Evolutionary conservation across 2,113 vertebrate genomes (phyloP), one percentile per base, ranked within the genome.

Genomic region (Lagopus leucura): DNA sequence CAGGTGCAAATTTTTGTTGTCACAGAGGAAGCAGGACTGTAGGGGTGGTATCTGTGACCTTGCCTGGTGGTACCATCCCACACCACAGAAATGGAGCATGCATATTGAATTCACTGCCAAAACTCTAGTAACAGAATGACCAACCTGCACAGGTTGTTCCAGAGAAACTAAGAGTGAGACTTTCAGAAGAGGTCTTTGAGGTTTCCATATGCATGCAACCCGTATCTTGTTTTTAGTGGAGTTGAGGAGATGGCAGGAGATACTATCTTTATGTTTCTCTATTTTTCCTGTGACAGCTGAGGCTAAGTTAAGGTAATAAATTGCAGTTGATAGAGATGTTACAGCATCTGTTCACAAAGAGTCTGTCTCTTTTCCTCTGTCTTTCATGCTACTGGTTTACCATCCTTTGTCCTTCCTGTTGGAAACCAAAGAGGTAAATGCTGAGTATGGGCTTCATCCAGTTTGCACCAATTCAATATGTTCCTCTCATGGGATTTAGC

Each of bases 51-150:
- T 38, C 50, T 83, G 69, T 79, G 63, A 55, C 73, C 72, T 81
- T 58, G 70, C 10, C 27, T 80, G 32, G 16, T 47, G 28, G 38
- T 18, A 66, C 40, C 55, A 60, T 64, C 27, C 5, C 13, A 28
- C 21, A 8, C 57, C 67, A 64, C 2, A 5, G 64, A 60, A 69
- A 34, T 34, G 64, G 60, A 25, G 30, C 9, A 14, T 1, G 1
- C 3, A 1, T 36, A 21, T 20, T 0, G 0, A 80, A 64, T 28
- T 24, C 27, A 55, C 32, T 57, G 30, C 50, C 61, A 25, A 7
- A 77, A 86, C n/a, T 43, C 74, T 27, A 3, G 19, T 83, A 61
- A 40, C 2, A 8, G 47, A 71, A 45, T 42, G 67, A 73, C 8
- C 57, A 76, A 25, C 24, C 10, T 57, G 28, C 14, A 28, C 9